Evolutionary conservation across 2,113 vertebrate species (phyloP).

Genomic region (Forbesichthys agassizii): DNA sequence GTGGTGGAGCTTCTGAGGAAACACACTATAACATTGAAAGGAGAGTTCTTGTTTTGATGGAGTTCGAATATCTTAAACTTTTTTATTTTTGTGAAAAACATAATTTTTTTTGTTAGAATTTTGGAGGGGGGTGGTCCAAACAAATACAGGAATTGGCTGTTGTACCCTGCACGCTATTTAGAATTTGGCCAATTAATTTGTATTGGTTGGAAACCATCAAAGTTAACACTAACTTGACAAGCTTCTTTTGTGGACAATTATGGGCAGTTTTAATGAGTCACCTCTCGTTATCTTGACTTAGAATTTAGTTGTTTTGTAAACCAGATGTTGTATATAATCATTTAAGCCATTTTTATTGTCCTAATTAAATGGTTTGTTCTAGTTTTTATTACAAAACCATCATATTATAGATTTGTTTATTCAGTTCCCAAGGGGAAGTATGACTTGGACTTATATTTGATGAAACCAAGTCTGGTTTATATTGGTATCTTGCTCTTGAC

Average conservation of each 20-base stretch:
- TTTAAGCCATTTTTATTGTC: neutral
- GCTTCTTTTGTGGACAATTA: conserved; percentile 22
- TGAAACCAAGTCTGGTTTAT: neutral
- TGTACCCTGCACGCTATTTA: neutral
- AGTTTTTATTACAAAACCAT: neutral
- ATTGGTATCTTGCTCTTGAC: neutral
- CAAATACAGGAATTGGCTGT: conserved; percentile 29
- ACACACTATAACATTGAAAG: too few species aligned
- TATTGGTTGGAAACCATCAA: too few species aligned
- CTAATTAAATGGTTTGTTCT: neutral
- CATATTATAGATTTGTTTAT: neutral
- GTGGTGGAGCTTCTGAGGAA: too few species aligned
- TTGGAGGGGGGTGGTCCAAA: conserved; percentile 3
- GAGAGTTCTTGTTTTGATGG: neutral
- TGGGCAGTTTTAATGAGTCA: conserved; percentile 14
- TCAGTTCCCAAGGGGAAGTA: neutral
- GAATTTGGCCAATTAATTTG: neutral
- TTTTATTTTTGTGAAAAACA: too few species aligned
- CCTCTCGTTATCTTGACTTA: conserved; percentile 17
- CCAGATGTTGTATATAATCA: neutral
- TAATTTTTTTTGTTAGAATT: too few species aligned
- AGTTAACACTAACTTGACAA: conserved; percentile 15
- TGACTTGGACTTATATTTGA: too few species aligned
- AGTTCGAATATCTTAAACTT: neutral
- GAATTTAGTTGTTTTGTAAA: conserved; percentile 7